Percentiles rank a stretch among this genome's conserved stretches.
These are phyloP conservation scores for Scleropages formosus DNA, from an alignment of 2,797 vertebrate genomes.

Conservation along the genomic window DNA sequence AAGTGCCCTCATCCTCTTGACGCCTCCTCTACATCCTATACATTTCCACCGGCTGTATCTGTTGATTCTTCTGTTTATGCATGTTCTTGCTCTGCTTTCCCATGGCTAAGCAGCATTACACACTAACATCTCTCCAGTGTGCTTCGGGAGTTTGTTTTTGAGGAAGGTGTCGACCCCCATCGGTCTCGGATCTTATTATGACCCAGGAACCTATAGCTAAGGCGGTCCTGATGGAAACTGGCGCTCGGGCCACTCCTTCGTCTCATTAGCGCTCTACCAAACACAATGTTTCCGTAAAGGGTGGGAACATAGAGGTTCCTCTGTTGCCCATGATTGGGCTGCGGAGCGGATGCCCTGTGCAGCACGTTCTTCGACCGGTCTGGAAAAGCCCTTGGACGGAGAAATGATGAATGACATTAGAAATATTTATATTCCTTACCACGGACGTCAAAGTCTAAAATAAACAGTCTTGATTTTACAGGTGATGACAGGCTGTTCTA, in stretches of 20 bases:
- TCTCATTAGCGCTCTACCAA: neutral
- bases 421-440: constrained; percentile 31
- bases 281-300: neutral
- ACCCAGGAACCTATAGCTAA: neutral
- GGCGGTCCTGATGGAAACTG: constrained; percentile 4
- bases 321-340: constrained; percentile 2
- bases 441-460: constrained; percentile 14
- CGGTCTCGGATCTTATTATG: neutral
- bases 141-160: neutral
- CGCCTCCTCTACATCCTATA: constrained; percentile 3
- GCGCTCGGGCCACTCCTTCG: neutral
- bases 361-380: neutral
- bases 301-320: neutral
- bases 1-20: constrained; percentile 27
- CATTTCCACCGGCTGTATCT: constrained; percentile 18
- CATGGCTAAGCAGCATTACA: constrained; percentile 7
- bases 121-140: constrained; percentile 21
- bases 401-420: constrained; percentile 22
- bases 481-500: constrained; percentile 9
- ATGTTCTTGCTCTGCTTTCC: neutral
- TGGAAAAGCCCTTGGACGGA: neutral
- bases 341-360: constrained; percentile 14
- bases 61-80: neutral
- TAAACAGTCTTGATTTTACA: constrained; percentile 19
- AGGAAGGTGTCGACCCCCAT: neutral